Evolutionary conservation across 2,113 vertebrate genomes (phyloP).

Genomic region (Xenus cinereus): DNA sequence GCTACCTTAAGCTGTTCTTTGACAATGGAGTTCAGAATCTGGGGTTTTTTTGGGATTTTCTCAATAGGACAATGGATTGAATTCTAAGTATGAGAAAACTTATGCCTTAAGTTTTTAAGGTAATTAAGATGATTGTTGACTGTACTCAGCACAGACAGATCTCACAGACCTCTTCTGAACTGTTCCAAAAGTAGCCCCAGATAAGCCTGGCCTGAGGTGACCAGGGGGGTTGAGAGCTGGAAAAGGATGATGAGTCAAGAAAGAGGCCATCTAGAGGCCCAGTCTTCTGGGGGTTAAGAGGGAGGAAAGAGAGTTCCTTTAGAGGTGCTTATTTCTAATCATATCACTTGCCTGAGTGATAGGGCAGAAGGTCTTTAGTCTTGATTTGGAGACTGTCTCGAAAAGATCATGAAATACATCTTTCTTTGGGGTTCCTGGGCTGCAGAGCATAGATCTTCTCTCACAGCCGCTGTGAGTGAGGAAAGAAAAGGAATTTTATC

Average conservation of each 20-base stretch:
- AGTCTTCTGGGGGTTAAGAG: rapidly evolving
- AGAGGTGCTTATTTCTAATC: not conserved
- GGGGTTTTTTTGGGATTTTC: not conserved
- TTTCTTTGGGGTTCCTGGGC: not conserved
- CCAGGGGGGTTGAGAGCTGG: not conserved
- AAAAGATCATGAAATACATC: not conserved
- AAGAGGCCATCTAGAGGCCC: not conserved
- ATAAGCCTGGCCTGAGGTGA: not conserved
- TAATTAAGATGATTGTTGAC: not conserved
- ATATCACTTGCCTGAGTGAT: not conserved
- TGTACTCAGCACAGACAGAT: not conserved
- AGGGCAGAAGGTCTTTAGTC: not conserved
- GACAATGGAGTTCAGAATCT: not conserved
- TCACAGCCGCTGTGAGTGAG: not conserved
- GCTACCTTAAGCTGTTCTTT: not conserved
- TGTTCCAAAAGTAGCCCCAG: not conserved
- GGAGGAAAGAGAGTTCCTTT: not conserved
- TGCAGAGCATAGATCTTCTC: not conserved
- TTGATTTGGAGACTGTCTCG: not conserved
- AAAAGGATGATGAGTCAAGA: not conserved
- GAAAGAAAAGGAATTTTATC: not conserved
- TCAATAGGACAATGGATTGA: not conserved
- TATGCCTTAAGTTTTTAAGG: not conserved
- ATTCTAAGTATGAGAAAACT: not conserved
- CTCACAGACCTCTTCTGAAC: not conserved